These are phyloP conservation scores for Manacus vitellinus DNA, from an alignment of 2,113 vertebrate species.

Conservation along the genomic window DNA sequence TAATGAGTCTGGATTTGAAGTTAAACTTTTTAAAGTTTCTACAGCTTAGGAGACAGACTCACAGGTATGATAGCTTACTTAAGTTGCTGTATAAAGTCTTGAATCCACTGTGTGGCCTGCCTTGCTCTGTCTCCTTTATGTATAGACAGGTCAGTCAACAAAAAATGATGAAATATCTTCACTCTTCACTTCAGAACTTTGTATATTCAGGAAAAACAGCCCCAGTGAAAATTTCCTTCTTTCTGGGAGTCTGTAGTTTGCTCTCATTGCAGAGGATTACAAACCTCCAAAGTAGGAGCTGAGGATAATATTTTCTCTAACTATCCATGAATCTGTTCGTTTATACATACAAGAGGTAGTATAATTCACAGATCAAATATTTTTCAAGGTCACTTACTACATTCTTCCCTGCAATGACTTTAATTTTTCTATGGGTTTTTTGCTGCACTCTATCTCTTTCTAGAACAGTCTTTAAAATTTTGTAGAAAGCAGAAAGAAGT, in stretches of 20 bases:
- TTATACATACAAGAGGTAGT: neutral
- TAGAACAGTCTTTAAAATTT: neutral
- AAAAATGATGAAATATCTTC: neutral
- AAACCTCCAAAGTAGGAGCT: neutral
- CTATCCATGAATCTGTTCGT: neutral
- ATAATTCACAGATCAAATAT: neutral
- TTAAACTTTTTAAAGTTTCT: neutral
- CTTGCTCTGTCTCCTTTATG: neutral
- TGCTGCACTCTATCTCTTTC: neutral
- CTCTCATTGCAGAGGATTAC: neutral
- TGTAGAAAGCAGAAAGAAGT: conserved; percentile 12
- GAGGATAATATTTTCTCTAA: neutral
- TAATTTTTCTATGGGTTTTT: neutral
- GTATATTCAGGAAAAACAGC: neutral
- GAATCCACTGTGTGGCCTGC: neutral
- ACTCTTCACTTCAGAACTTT: neutral
- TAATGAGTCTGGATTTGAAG: neutral
- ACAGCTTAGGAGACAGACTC: neutral
- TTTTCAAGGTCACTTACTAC: neutral
- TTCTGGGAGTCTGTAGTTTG: neutral
- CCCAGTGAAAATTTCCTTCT: neutral
- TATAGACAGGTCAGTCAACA: neutral
- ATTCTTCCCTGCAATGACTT: neutral
- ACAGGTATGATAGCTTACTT: neutral
- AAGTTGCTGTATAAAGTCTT: neutral